Base-by-base conservation (phyloP, 2,797 vertebrate species). In the Acropternis orthonyx region DNA sequence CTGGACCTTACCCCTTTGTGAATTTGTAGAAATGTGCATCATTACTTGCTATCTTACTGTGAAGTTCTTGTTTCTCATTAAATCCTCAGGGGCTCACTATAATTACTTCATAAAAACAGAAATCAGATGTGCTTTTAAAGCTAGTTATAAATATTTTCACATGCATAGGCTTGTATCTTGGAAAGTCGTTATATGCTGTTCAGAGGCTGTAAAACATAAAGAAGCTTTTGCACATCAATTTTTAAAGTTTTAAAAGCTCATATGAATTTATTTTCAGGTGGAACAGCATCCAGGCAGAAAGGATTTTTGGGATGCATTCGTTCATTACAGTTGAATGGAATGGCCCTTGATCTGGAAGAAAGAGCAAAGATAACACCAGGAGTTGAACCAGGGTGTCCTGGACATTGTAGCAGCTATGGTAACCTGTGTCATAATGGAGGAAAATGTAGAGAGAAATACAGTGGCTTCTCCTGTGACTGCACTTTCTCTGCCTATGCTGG, bases 251-350 rank as follows among this genome's bases (percentile, higher is more conserved):
- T 62, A 19, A 76, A 77, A 76, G 5, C 14, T 89, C 17, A 10
- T 52, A 18, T 79, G 2, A 30, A 71, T 89, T 73, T 94, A 36
- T 77, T 97, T 97, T 66, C 87, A 99, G 99, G 99, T 88, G 99
- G 99, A 39, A 99, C 99, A 0, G 99, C 99, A 34, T 99, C 99
- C 44, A 98, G 99, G n/a, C 99, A 99, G 94, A 99, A 98, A 94
- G 99, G 99, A 51, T 99, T 99, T 83, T 96, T 98, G 68, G 99
- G 99, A 10, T 99, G 99, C 15, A 98, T 99, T 65, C 98, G 99
- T 49, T 98, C 98, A 2, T 98, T 99, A 87, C 98, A 98, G 74
- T 97, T 99, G 95, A 99, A 99, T 44, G 99, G 99, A 12, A 75
- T 98, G 85, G 97, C 98, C 8, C 96, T 99, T 97, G 98, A 99